These are phyloP conservation scores for Chrysopilus asiliformis DNA, from an alignment of 2,888 invertebrate genomes.

Conservation along the genomic window DNA sequence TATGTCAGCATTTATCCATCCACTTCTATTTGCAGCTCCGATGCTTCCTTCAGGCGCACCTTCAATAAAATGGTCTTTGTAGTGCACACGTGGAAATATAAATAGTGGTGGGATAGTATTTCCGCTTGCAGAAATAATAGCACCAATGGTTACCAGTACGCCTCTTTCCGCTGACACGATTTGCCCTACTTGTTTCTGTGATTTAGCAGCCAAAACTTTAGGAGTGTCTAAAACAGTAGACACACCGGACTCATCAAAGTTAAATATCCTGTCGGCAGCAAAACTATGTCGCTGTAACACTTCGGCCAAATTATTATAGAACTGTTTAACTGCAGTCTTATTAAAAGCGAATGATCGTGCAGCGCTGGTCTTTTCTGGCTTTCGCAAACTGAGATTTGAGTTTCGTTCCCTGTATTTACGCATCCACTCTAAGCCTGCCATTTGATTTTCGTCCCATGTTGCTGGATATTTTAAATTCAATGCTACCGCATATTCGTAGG, in stretches of 20 bases:
- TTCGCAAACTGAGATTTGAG: no score
- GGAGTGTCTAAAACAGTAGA: slow-evolving; percentile 15
- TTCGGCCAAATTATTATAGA: no score
- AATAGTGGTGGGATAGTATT: slow-evolving; percentile 25
- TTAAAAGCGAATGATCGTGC: no score
- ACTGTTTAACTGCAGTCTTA: no score
- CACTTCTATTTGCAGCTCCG: slow-evolving; percentile 19
- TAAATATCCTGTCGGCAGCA: slow-evolving; percentile 16
- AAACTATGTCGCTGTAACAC: no score
- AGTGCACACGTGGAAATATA: slow-evolving; percentile 19
- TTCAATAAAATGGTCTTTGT: slow-evolving; percentile 16
- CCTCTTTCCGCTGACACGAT: slow-evolving; percentile 28
- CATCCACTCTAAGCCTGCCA: slow-evolving; percentile 10
- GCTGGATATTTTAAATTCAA: slow-evolving; percentile 7
- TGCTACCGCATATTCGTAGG: slow-evolving; percentile 5
- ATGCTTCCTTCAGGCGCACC: slow-evolving; percentile 20
- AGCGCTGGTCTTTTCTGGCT: no score
- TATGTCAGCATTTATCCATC: slow-evolving; percentile 21
- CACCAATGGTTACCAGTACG: slow-evolving; percentile 24
- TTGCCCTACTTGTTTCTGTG: slow-evolving; percentile 23
- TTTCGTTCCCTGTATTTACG: slow-evolving; percentile 4
- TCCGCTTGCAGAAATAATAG: slow-evolving; percentile 21
- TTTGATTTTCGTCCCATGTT: slow-evolving; percentile 10
- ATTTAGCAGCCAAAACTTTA: no score
- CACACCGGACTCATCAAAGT: slow-evolving; percentile 17